Conservation (phyloP, 2,797 vertebrate species). For the Carduelis carduelis region DNA sequence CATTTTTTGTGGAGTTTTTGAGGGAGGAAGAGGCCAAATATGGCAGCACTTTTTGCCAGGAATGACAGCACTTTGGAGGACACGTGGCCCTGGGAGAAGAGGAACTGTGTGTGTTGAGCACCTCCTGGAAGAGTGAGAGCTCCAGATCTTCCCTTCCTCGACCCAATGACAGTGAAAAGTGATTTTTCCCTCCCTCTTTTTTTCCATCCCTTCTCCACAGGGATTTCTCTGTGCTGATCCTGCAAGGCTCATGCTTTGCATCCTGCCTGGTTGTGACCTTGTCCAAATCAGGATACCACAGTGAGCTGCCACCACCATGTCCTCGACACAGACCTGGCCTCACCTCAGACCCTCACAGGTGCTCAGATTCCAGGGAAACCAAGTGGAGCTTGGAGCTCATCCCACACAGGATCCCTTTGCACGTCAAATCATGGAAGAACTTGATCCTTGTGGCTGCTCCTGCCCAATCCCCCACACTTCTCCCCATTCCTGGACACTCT, state of each 20-base stretch:
- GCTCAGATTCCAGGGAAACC: neutral
- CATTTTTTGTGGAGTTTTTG: neutral
- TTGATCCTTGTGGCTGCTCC: neutral
- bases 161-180: fast-evolving
- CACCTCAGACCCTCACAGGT: neutral
- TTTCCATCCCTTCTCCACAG: neutral
- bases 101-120: neutral
- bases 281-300: neutral
- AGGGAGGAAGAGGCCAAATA: neutral
- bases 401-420: neutral
- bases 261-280: neutral
- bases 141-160: neutral
- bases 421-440: fast-evolving
- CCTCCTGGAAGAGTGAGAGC: neutral
- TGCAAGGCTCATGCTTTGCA: neutral
- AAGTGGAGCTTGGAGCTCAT: neutral
- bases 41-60: neutral
- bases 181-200: neutral
- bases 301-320: neutral
- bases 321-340: neutral
- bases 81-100: neutral
- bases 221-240: neutral
- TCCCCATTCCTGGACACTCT: neutral
- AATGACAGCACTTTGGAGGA: neutral
- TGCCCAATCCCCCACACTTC: neutral